Base-by-base conservation (phyloP, 2,888 invertebrate genomes). In the Andrena praecox region DNA sequence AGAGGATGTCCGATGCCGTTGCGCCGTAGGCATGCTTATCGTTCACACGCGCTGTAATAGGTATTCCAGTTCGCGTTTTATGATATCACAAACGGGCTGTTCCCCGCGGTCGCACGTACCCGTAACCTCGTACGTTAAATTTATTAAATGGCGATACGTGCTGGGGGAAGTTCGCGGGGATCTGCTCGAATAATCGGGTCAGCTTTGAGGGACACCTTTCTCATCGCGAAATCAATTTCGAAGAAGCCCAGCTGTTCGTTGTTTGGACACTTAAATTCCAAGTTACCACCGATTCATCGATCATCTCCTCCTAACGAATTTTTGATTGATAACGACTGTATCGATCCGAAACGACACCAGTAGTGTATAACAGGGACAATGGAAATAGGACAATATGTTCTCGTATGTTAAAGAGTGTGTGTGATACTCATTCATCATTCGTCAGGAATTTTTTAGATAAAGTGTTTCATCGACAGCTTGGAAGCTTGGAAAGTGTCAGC, bases 31-130 rank as follows among this genome's bases (percentile, higher is more conserved):
- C 69, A 76, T 63, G 64, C 82, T 84, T 81, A 81, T 81, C 68
- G 77, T 71, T 54, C 35, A 16, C 74, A 56, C 72, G 66, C 76
- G 69, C 59, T 69, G 60, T 69, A 76, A 59, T 79, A 63, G 70
- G 48, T 82, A 70, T 84, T 79, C 73, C 42, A 62, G 50, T 56
- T 69, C 69, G 67, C 82, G 48, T 64, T 84, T 80, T 77, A 82
- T 66, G 80, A 54, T 82, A 82, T 82, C 80, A 69, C 84, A 80
- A 80, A 82, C 70, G 62, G 63, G 29, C 52, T 56, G 59, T 56
- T 72, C 64, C 27, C 24, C 48, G 24, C 75, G 35, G 66, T 33
- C 60, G 64, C 67, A 68, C 64, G 42, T 68, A 56, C 8, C 56
- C 63, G 20, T 71, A 71, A 29, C 20, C 62, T 20, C 62, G 60